Percentiles rank a stretch among this genome's conserved stretches.
phyloP scores from a whole-genome alignment of 2,113 vertebrate genomes.

The Myocastor coypus region DNA sequence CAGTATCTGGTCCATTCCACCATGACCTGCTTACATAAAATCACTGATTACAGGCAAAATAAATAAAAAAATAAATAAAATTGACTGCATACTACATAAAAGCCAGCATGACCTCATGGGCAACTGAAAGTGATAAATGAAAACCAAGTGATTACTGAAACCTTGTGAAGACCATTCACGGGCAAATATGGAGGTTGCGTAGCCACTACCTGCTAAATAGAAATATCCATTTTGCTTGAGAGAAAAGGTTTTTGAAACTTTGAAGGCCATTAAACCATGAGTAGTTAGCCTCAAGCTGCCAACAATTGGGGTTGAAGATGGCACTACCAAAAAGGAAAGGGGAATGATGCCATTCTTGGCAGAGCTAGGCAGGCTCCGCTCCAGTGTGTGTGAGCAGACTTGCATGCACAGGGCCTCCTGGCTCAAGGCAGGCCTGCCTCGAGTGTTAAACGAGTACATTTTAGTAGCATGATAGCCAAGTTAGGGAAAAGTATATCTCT shows the following conservation, averaged over 20 bases:
- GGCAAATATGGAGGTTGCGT: background rate
- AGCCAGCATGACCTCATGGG: background rate
- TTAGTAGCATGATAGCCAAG: background rate
- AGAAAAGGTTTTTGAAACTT: background rate
- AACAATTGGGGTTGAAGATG: background rate
- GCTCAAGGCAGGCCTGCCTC: background rate
- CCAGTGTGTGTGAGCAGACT: background rate
- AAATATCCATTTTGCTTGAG: background rate
- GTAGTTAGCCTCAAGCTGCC: background rate
- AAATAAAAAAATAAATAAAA: background rate
- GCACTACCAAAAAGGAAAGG: background rate
- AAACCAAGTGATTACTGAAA: background rate
- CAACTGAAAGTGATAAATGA: background rate
- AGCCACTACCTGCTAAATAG: conserved; percentile 23
- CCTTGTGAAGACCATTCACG: background rate
- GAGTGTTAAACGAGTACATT: background rate
- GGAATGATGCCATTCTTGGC: background rate
- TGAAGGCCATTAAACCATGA: background rate
- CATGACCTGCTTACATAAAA: conserved; percentile 33
- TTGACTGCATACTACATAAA: background rate
- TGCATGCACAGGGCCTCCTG: background rate
- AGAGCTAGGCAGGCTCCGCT: background rate
- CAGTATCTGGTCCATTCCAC: background rate
- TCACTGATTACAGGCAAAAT: background rate
- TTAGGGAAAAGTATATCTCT: background rate